Evolutionary conservation across 2,797 vertebrate genomes (phyloP), one percentile per base, ranked within the genome.

Genomic region (Pangasius macronema): DNA sequence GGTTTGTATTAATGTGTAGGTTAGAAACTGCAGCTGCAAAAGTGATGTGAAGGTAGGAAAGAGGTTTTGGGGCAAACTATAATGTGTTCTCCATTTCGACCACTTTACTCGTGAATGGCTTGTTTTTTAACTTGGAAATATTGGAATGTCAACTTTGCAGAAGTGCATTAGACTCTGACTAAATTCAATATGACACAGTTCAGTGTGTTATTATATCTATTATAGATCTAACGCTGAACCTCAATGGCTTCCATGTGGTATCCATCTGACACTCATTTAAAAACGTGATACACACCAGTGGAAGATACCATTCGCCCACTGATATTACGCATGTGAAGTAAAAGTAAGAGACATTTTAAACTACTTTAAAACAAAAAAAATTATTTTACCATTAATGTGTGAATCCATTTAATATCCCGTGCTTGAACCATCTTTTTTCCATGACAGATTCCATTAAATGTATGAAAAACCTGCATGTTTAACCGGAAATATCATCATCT

Each of bases 1-100:
- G 9, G 20, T 94, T 91, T 93, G 93, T 94, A 94, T 93, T 90
- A 93, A 94, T 87, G 88, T 92, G 89, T 65, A 82, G 83, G 85
- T 94, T 92, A 93, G 92, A 90, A 93, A 91, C 85, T 87, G 84
- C 93, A 94, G 93, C 90, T 93, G 93, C 90, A 39, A 87, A 91
- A 84, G n/a, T 77, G 68, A 63, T 53, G 55, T 14, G 42, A 87
- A 61, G 13, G 55, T 61, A 61, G 86, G 9, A 73, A 63, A 57
- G n/a, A 87, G 67, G 82, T 72, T 51, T 85, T 61, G 51, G 63
- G 67, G 55, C 6, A 36, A 14, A 42, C 18, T 59, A 55, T 84
- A 83, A 88, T 85, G 42, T 42, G 39, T 30, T 76, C 57, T 82
- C 39, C 84, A 59, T 70, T 87, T 77, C 22, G 9, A 46, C 46